Conservation (phyloP, 35 echinoderm and acorn worm genomes). For the Apostichopus parvimensis region DNA sequence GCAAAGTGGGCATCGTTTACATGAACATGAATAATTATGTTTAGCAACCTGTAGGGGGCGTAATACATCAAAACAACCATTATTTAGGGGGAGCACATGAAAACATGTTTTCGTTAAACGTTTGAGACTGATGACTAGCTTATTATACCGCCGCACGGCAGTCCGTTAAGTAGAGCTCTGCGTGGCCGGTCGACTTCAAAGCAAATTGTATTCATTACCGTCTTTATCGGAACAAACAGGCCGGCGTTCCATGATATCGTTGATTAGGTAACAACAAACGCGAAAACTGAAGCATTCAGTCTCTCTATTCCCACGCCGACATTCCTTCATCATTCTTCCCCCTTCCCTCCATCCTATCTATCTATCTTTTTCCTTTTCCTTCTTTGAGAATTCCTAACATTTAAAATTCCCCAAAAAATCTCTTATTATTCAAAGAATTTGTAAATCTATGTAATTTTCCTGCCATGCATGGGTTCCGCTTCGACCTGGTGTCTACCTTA, state of each 20-base stretch:
- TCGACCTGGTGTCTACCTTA: conserved; percentile 4
- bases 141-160: conserved; percentile 21
- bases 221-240: conserved; percentile 26
- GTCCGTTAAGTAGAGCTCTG: conserved; percentile 25
- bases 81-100: background rate
- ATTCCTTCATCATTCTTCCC: conserved; percentile 7
- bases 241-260: conserved; percentile 32
- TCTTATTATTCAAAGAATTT: conserved; percentile 9
- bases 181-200: conserved; percentile 15
- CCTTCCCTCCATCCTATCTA: background rate
- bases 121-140: background rate
- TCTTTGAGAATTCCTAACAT: background rate
- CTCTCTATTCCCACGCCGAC: conserved; percentile 47
- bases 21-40: background rate
- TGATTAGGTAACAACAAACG: conserved; percentile 31
- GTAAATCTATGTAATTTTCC: conserved; percentile 26
- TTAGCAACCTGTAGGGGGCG: background rate
- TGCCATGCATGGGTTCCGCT: conserved; percentile 6
- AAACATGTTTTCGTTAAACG: background rate
- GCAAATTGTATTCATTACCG: background rate
- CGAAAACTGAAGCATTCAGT: background rate
- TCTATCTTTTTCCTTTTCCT: background rate
- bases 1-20: too few species aligned
- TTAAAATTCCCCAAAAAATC: background rate
- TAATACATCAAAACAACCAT: background rate